Percentiles rank a stretch among this genome's conserved stretches.
Evolutionary conservation across 2,113 vertebrate species (phyloP).

Genomic region (Sorex araneus): DNA sequence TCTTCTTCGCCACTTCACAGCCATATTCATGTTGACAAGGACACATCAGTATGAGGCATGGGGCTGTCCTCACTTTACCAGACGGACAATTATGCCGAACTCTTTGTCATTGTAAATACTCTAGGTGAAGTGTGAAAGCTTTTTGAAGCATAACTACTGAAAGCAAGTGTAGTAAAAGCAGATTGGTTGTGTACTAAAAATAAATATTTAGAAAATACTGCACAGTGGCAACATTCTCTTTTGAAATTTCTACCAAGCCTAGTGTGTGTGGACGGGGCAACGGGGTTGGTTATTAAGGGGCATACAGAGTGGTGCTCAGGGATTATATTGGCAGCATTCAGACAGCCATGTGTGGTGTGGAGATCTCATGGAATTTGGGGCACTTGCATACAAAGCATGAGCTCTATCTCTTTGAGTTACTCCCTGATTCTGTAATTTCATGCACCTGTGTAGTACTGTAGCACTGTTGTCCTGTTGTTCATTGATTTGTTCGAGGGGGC

Average conservation of each 20-base stretch:
- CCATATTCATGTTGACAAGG: conserved; percentile 77
- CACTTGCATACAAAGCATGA: too few species aligned
- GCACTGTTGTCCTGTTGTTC: too few species aligned
- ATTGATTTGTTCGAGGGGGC: too few species aligned
- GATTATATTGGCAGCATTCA: too few species aligned
- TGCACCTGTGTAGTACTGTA: too few species aligned
- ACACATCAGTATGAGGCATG: too few species aligned
- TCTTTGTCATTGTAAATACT: conserved; percentile 47
- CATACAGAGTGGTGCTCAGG: not conserved
- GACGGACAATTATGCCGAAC: conserved; percentile 81
- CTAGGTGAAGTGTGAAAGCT: conserved; percentile 78
- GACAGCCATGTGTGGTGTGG: too few species aligned
- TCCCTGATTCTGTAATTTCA: too few species aligned
- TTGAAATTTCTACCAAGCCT: not conserved
- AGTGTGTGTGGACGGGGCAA: not conserved
- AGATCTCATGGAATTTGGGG: too few species aligned
- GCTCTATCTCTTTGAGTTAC: too few species aligned
- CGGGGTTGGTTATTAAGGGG: conserved; percentile 50
- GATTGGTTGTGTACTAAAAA: conserved; percentile 65
- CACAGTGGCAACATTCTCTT: conserved; percentile 62
- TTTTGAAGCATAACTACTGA: conserved; percentile 55
- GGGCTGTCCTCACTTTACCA: too few species aligned
- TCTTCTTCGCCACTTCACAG: conserved; percentile 58
- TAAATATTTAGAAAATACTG: conserved; percentile 76
- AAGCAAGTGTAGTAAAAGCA: conserved; percentile 31